Evolutionary conservation across 2,888 invertebrate species (phyloP), one percentile per base, ranked within the genome.

Genomic region (Caradrina kadenii): DNA sequence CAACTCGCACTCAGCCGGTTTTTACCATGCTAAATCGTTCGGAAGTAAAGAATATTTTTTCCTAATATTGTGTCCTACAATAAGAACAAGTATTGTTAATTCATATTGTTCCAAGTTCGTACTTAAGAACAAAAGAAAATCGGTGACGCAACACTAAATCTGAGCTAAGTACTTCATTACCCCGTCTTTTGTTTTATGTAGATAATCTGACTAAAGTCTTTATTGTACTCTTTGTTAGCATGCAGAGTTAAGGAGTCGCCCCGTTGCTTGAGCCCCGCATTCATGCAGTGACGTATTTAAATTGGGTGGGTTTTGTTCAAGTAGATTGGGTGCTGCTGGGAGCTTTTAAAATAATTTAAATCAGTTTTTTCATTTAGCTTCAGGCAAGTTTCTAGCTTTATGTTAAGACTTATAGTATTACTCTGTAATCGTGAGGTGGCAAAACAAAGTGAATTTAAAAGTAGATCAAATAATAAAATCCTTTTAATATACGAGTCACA

Each of bases 111-210:
- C 39, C 26, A 11, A 69, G 56, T 52, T 64, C 49, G 59, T 56
- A 53, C 17, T 54, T 22, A 77, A 70, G 75, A 73, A 85, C 83
- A 84, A 86, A 82, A 79, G 81, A 78, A 67, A 80, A 87, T 82
- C 82, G 75, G 87, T 87, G 76, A 71, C 73, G 80, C 76, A 79
- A 63, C 74, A 72, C 75, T 69, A 65, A 81, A 77, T 79, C 53
- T 70, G 54, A 69, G 72, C 79, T 79, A 45, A 45, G 45, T 45
- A 79, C 77, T 85, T 85, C 80, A 82, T 83, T 81, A 78, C 71
- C 71, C 63, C 65, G 48, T 50, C 80, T 79, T 85, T 86, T 87
- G 87, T 87, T 80, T 79, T 69, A 81, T 83, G 68, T 62, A 82
- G 82, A 82, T 82, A 80, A 82, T 84, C 77, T 76, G 58, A 54